Conservation (phyloP, 2,797 vertebrate species). For the Fringilla coelebs region DNA sequence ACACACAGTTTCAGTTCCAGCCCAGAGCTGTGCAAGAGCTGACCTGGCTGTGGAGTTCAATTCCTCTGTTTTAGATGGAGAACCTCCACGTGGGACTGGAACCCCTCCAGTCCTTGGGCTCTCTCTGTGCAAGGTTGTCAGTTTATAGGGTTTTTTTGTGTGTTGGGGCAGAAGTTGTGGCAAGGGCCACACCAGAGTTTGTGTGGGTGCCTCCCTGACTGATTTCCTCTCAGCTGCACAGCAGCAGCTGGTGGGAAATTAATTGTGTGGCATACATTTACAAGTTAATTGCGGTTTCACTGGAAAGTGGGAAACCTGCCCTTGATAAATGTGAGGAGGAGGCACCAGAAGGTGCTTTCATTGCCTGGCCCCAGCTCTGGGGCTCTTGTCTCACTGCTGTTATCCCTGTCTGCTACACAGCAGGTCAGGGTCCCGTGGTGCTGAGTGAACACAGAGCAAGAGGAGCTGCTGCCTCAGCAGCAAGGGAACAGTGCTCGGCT, state of each 20-base stretch:
- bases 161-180: neutral
- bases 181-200: neutral
- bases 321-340: neutral
- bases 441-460: neutral
- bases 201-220: neutral
- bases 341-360: neutral
- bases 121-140: neutral
- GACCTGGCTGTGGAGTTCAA: neutral
- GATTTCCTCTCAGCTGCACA: neutral
- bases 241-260: conserved; percentile 4
- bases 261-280: conserved; percentile 3
- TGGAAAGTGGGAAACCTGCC: neutral
- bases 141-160: neutral
- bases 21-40: neutral
- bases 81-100: neutral
- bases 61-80: neutral
- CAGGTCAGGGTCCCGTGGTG: neutral
- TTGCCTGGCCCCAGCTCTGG: neutral
- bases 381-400: neutral
- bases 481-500: neutral
- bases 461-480: neutral
- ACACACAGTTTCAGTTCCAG: neutral
- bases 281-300: conserved; percentile 30
- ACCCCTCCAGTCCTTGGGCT: neutral
- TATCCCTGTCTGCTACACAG: neutral